Percentiles rank a stretch among this genome's conserved stretches.
These are phyloP conservation scores for Schlechtendalia chinensis DNA, from an alignment of 1,140 invertebrate genomes.

Conservation along the genomic window DNA sequence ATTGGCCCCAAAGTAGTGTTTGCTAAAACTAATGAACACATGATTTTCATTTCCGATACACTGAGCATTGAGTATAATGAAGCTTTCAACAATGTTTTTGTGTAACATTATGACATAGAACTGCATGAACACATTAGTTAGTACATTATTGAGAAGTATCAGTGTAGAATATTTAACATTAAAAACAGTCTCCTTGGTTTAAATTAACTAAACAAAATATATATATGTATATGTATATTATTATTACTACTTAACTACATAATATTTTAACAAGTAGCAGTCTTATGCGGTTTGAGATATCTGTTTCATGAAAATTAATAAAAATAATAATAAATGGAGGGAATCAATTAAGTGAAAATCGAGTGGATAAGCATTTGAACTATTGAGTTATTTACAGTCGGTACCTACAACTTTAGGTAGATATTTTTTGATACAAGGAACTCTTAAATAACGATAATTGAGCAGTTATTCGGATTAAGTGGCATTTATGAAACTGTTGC, in stretches of 20 bases:
- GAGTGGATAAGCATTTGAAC: slow-evolving; percentile 29
- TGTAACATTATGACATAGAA: slow-evolving; percentile 47
- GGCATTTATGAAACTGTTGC: slow-evolving; percentile 20
- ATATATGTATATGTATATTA: background rate
- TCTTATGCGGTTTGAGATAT: slow-evolving; percentile 50
- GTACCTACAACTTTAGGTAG: slow-evolving; percentile 18
- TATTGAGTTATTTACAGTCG: slow-evolving; percentile 44
- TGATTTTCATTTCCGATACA: slow-evolving; percentile 42
- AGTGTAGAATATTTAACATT: slow-evolving; percentile 39
- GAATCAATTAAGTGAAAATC: slow-evolving; percentile 45
- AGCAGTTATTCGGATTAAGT: slow-evolving; percentile 39
- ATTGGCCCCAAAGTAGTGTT: slow-evolving; percentile 45
- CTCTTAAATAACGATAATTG: slow-evolving; percentile 48
- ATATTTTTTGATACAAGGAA: slow-evolving; percentile 44
- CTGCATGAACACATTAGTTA: slow-evolving; percentile 48
- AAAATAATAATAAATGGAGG: slow-evolving; percentile 47
- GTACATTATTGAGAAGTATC: slow-evolving; percentile 42
- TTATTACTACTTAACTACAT: slow-evolving; percentile 50
- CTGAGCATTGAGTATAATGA: slow-evolving; percentile 43
- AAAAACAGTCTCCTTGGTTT: slow-evolving; percentile 48
- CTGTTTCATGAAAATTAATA: slow-evolving; percentile 45
- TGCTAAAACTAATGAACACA: slow-evolving; percentile 50
- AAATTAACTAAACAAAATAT: slow-evolving; percentile 47
- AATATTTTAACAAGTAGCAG: slow-evolving; percentile 50
- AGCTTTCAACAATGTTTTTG: slow-evolving; percentile 42